A percentile compares a stretch with the other conserved stretches of the same genome.
These are phyloP conservation scores for Pipa parva DNA, from an alignment of 2,113 vertebrate genomes.

Conservation along the genomic window DNA sequence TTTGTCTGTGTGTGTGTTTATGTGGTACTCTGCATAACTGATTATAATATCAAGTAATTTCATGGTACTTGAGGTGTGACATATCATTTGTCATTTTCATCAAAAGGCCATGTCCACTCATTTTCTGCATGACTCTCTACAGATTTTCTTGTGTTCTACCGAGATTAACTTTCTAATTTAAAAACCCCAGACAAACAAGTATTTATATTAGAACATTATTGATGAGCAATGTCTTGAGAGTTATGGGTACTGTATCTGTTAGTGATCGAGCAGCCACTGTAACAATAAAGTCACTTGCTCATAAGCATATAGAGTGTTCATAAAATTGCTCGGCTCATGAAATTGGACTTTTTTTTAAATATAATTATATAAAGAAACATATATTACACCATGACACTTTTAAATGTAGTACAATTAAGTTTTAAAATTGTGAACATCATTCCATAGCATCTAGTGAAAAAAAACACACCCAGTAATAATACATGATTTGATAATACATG, in stretches of 20 bases:
- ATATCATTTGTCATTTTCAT: conserved; percentile 50
- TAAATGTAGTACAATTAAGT: conserved; percentile 47
- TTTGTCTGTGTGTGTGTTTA: background rate
- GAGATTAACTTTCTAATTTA: conserved; percentile 48
- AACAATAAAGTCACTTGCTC: conserved; percentile 29
- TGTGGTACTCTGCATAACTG: conserved; percentile 28
- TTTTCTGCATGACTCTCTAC: conserved; percentile 36
- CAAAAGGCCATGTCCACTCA: conserved; percentile 46
- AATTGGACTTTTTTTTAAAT: conserved; percentile 46
- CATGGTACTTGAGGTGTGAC: conserved; percentile 44
- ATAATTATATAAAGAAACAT: conserved; percentile 31
- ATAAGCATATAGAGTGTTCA: conserved; percentile 29
- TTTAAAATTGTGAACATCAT: conserved; percentile 45
- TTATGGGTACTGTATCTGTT: conserved; percentile 20
- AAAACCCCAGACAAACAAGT: conserved; percentile 50
- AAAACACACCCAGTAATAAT: too few species aligned
- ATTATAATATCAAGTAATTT: conserved; percentile 43
- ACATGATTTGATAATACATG: too few species aligned
- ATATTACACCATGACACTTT: conserved; percentile 43
- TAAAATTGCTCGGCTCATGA: conserved; percentile 36
- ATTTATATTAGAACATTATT: conserved; percentile 48
- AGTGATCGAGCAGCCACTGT: conserved; percentile 21
- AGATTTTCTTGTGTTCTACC: conserved; percentile 35
- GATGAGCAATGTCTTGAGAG: conserved; percentile 32
- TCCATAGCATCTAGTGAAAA: too few species aligned